A percentile compares a stretch with the other conserved stretches of the same genome.
These are phyloP conservation scores for Pangasianodon gigas DNA, from an alignment of 2,113 vertebrate species.

Conservation along the genomic window DNA sequence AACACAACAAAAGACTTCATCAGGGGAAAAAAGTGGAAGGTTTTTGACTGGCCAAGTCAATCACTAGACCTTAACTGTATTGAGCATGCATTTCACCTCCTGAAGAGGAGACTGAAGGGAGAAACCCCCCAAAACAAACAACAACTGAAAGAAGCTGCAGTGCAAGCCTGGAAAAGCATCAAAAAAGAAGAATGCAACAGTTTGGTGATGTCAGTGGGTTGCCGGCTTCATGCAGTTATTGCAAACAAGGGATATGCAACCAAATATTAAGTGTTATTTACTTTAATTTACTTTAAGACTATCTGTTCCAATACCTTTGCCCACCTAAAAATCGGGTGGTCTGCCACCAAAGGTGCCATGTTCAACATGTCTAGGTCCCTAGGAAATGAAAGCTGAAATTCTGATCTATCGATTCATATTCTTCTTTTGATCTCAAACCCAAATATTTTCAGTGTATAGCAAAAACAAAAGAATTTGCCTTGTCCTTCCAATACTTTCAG, in stretches of 20 bases:
- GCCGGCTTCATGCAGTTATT: background rate
- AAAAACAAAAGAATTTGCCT: background rate
- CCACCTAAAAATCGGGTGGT: background rate
- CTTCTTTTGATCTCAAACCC: background rate
- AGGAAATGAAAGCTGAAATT: background rate
- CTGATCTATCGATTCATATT: background rate
- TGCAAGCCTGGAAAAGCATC: background rate
- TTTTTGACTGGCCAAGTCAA: background rate
- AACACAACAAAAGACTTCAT: background rate
- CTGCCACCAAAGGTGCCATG: background rate
- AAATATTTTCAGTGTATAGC: background rate
- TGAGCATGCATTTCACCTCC: background rate
- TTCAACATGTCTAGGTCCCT: background rate
- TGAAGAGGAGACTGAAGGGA: background rate
- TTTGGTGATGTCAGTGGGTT: background rate
- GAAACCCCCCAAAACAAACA: background rate
- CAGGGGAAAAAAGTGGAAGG: background rate
- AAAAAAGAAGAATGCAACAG: background rate
- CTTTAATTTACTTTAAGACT: background rate
- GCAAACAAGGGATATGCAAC: background rate
- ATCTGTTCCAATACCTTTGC: background rate
- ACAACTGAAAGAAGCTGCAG: background rate
- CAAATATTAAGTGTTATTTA: background rate
- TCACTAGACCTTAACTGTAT: background rate
- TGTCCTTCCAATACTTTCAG: background rate